Conservation (phyloP, 2,888 invertebrate species). For the Campoletis raptor region DNA sequence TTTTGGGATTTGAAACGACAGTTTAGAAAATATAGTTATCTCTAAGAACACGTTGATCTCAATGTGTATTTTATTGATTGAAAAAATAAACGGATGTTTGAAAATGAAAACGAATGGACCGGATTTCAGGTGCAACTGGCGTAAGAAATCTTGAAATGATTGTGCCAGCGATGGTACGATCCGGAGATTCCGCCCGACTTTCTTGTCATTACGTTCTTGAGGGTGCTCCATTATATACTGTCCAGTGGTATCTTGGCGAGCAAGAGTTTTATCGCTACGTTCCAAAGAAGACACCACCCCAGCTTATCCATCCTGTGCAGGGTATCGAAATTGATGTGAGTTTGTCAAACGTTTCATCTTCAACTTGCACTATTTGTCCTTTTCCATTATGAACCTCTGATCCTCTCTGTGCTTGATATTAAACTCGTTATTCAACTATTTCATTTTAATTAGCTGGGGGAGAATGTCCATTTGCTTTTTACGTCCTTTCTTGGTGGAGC, state of each 20-base stretch:
- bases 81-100: not conserved
- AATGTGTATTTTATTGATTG: not conserved
- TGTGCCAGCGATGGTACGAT: constrained; percentile 80
- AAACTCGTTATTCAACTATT: constrained; percentile 1
- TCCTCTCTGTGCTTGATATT: not conserved
- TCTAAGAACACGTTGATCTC: not conserved
- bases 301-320: constrained; percentile 89
- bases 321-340: constrained; percentile 91
- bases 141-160: constrained; percentile 81
- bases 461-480: not conserved
- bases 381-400: not conserved
- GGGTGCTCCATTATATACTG: constrained; percentile 87
- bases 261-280: constrained; percentile 92
- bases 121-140: constrained; percentile 80
- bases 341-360: constrained; percentile 74
- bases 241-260: constrained; percentile 91
- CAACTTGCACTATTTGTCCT: constrained; percentile 13
- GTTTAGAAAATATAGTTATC: not conserved
- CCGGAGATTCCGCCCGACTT: constrained; percentile 81
- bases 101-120: constrained; percentile 24
- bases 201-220: constrained; percentile 82
- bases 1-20: no score
- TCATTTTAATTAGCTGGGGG: not conserved
- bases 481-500: not conserved
- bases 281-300: constrained; percentile 90